Base-by-base conservation (phyloP, 2,113 vertebrate genomes). In the Chaetodon trifascialis region DNA sequence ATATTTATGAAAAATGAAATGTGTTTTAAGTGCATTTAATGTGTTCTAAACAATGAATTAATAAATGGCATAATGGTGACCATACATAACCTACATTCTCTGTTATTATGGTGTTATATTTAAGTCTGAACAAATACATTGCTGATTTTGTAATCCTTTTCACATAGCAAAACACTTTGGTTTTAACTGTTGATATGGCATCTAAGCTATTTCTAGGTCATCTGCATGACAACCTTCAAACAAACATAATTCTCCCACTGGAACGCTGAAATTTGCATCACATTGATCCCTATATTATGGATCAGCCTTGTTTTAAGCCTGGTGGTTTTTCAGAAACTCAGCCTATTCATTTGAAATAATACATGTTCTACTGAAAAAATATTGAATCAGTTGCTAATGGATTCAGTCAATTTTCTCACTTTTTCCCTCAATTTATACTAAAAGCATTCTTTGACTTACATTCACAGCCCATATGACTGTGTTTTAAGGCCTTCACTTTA, bases 21-120 rank as follows among this genome's bases (percentile, higher is more conserved):
- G 93, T 95, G 92, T 93, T 95, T 96, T 94, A 95, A 95, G 89
- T 86, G 91, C 92, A 93, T 94, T 94, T 88, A 90, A 89, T 89
- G 94, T 96, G 95, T 96, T 95, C 94, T 94, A 92, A 82, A 85
- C 89, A 95, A 90, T 89, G 80, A 91, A 92, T 93, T 90, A 95
- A 94, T 94, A 95, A 96, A 97, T 94, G 94, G 92, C 95, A 95
- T 96, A 93, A 91, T 91, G 88, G 86, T 96, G 93, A 96, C 94
- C 91, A 91, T 79, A 94, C 85, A 90, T 94, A 79, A 86, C 77
- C 91, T 91, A 94, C 93, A 91, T 2, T 84, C 15, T 68, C n/a
- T 23, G 1, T 87, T 40, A 23, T 73, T 82, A 63, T 74, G 21
- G 40, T 72, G 34, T 80, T 47, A 17, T 64, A 60, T 80, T 82